Conservation (phyloP, 2,797 vertebrate species). For the Melanotaenia nigrans region DNA sequence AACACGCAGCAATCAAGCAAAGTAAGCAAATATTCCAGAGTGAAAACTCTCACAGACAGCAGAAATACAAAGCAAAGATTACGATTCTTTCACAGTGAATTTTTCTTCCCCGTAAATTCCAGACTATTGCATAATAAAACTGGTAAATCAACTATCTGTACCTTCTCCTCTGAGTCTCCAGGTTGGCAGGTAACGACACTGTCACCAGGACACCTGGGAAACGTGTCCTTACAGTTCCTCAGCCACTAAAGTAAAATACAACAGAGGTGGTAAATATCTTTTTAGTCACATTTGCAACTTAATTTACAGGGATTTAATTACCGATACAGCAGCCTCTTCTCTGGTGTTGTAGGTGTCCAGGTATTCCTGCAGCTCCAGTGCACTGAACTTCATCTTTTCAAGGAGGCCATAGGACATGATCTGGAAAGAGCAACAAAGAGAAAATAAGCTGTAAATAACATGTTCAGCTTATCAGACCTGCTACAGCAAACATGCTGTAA, state of each 20-base stretch:
- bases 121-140: not conserved
- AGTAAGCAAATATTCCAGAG: constrained; percentile 38
- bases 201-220: constrained; percentile 93
- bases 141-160: constrained; percentile 62
- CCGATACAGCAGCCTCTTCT: constrained; percentile 93
- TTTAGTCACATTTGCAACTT: not conserved
- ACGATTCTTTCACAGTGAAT: constrained; percentile 6
- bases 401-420: constrained; percentile 96
- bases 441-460: not conserved
- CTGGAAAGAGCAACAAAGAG: constrained; percentile 72
- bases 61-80: constrained; percentile 15
- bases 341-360: constrained; percentile 95
- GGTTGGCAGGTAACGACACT: constrained; percentile 97
- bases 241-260: constrained; percentile 86
- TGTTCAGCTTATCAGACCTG: not conserved
- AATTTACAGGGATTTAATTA: constrained; percentile 59
- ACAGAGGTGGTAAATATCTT: constrained; percentile 4
- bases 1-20: constrained; percentile 47
- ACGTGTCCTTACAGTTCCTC: constrained; percentile 96
- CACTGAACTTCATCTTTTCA: constrained; percentile 98
- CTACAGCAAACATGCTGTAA: not conserved
- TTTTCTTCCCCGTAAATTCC: not conserved
- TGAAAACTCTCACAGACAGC: constrained; percentile 29
- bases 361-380: constrained; percentile 96
- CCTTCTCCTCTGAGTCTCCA: constrained; percentile 98